Evolutionary conservation across 2,888 invertebrate species (phyloP).

Genomic region (Unio delphinus): DNA sequence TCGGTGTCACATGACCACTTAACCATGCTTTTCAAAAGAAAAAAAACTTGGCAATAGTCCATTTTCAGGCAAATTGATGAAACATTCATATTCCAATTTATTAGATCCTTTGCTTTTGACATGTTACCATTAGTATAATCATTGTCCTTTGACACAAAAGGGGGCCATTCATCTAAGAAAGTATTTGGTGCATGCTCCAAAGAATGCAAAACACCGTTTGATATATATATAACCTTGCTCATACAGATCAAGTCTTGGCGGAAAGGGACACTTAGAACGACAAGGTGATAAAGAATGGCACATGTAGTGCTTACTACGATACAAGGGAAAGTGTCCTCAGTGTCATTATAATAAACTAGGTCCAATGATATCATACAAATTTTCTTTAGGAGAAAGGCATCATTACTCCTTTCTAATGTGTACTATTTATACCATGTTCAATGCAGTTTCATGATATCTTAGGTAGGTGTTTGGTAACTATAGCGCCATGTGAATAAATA

Average conservation of each 20-base stretch:
- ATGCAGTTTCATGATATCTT: conserved; percentile 25
- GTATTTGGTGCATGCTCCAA: too few relatives aligned
- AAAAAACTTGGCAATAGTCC: too few relatives aligned
- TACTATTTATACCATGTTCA: conserved; percentile 13
- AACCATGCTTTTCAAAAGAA: too few relatives aligned
- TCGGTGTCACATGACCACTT: too few relatives aligned
- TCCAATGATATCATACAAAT: conserved; percentile 36
- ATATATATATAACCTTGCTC: conserved; percentile 14
- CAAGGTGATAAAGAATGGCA: conserved; percentile 33
- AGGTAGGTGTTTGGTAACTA: conserved; percentile 24
- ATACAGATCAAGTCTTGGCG: conserved; percentile 26
- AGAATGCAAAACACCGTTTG: not conserved
- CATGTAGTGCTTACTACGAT: conserved; percentile 38
- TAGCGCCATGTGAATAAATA: conserved; percentile 30
- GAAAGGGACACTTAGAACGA: conserved; percentile 44
- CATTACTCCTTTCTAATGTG: conserved; percentile 2
- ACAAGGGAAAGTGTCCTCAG: conserved; percentile 25
- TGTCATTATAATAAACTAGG: conserved; percentile 27
- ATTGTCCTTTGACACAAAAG: too few relatives aligned
- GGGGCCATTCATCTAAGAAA: too few relatives aligned
- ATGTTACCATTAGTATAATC: too few relatives aligned
- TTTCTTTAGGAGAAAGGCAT: conserved; percentile 30
- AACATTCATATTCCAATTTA: too few relatives aligned
- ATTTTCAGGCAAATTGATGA: too few relatives aligned
- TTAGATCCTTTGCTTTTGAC: too few relatives aligned